Conservation (phyloP, 2,888 invertebrate genomes). For the Sepioteuthis lessoniana region DNA sequence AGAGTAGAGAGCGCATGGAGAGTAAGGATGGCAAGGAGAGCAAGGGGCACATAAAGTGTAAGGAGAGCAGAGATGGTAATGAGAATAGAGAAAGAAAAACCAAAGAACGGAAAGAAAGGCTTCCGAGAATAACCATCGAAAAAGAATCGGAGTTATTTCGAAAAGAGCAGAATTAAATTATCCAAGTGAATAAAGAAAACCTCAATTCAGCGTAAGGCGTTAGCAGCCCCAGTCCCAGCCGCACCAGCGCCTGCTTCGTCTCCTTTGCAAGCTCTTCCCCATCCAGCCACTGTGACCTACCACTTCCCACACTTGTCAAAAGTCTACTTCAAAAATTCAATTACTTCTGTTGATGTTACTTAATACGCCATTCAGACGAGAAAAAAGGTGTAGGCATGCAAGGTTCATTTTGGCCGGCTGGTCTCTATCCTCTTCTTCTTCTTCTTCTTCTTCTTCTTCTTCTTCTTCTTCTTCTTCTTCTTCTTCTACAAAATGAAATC, state of each 20-base stretch:
- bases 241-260: neutral
- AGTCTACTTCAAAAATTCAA: conserved; percentile 16
- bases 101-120: neutral
- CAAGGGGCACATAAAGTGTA: neutral
- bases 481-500: too few species aligned
- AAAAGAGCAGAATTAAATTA: neutral
- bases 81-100: neutral
- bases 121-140: conserved; percentile 33
- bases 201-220: neutral
- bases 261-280: neutral
- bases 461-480: too few species aligned
- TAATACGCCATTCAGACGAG: conserved; percentile 9
- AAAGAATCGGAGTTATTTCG: neutral
- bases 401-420: neutral
- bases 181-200: neutral
- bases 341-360: conserved; percentile 33
- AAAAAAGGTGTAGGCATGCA: conserved; percentile 1
- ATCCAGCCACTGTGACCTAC: neutral
- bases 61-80: neutral
- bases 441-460: neutral
- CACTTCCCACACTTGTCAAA: conserved; percentile 13
- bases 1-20: neutral
- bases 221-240: neutral
- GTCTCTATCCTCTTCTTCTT: neutral
- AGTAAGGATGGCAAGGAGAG: neutral